Evolutionary conservation across 2,797 vertebrate species (phyloP).

Genomic region (Fratercula arctica): DNA sequence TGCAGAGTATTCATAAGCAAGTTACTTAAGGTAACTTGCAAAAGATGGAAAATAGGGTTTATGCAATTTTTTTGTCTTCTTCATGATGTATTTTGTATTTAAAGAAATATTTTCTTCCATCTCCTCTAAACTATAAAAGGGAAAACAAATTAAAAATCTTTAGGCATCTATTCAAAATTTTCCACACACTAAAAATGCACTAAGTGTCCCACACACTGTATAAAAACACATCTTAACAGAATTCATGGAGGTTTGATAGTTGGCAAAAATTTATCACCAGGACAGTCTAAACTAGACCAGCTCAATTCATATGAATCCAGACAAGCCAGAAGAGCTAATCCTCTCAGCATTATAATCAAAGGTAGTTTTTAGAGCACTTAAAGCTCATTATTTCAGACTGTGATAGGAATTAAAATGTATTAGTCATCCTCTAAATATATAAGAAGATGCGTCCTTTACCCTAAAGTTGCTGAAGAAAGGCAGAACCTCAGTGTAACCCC

Average conservation of each 20-base stretch:
- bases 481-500: neutral
- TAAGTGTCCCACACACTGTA: accelerated
- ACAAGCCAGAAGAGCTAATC: neutral
- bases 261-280: neutral
- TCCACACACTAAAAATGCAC: neutral
- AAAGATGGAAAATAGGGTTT: neutral
- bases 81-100: neutral
- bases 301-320: neutral
- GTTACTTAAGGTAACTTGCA: neutral
- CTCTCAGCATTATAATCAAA: neutral
- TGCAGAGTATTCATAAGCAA: neutral
- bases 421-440: neutral
- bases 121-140: neutral
- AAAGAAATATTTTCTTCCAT: neutral
- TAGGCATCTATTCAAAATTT: neutral
- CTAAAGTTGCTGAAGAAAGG: neutral
- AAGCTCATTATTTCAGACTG: neutral
- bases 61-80: neutral
- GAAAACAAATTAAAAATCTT: neutral
- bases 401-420: neutral
- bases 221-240: neutral
- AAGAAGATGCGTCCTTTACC: neutral
- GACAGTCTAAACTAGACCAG: neutral
- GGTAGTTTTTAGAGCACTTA: neutral
- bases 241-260: neutral